Percentiles rank a stretch among this genome's conserved stretches.
These are phyloP conservation scores for Heliocidaris tuberculata DNA, from an alignment of 35 echinoderm and acorn worm genomes.

Conservation along the genomic window DNA sequence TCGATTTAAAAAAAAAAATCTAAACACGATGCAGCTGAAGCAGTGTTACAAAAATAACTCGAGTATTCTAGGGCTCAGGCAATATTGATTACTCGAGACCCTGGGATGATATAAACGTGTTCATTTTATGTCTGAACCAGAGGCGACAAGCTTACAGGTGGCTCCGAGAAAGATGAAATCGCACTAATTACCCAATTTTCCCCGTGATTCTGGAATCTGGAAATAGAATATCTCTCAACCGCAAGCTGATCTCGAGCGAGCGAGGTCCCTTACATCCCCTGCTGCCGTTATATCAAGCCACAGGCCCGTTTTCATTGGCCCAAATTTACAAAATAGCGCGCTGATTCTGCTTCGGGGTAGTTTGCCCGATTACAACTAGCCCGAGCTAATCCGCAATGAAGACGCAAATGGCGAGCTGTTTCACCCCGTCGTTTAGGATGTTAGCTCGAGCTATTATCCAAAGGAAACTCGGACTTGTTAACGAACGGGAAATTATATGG, in stretches of 20 bases:
- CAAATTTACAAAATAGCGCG: no score
- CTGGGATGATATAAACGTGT: background rate
- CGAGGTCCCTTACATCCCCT: background rate
- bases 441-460: no score
- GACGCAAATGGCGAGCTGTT: no score
- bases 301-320: no score
- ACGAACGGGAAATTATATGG: no score
- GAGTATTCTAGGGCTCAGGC: background rate
- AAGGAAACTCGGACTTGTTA: no score
- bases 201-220: background rate
- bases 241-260: background rate
- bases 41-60: background rate
- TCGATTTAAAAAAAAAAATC: background rate
- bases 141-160: background rate
- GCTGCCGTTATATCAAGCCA: no score
- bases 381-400: no score
- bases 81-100: background rate
- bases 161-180: background rate
- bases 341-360: no score
- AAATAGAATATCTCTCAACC: background rate
- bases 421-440: no score
- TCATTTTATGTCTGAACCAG: background rate
- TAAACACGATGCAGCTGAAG: background rate
- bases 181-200: slow-evolving; percentile 3
- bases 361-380: no score